Conservation (phyloP, 2,888 invertebrate genomes). For the Harpagoxenus sublaevis region DNA sequence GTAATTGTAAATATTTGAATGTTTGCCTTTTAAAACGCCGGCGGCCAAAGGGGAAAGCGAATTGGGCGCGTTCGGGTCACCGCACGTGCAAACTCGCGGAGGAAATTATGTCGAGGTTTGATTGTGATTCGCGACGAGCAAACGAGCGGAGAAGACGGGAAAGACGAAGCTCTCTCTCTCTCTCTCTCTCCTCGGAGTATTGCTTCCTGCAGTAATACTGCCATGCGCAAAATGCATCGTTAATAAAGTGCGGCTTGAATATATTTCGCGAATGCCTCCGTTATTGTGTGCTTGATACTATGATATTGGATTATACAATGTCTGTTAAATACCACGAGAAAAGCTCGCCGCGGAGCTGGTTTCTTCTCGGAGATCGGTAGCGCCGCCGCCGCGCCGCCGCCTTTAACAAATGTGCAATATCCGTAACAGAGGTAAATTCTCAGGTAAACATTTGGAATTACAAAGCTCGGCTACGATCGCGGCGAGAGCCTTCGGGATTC, state of each 20-base stretch:
- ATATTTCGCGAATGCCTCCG: not conserved
- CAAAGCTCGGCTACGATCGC: slow-evolving; percentile 35
- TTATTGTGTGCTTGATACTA: slow-evolving; percentile 6
- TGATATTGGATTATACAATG: slow-evolving; percentile 1
- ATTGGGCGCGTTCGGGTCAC: slow-evolving; percentile 69
- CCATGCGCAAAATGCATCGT: slow-evolving; percentile 4
- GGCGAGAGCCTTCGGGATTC: not conserved
- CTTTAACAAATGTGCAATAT: slow-evolving; percentile 34
- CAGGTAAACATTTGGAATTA: slow-evolving; percentile 26
- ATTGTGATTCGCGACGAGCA: slow-evolving; percentile 30
- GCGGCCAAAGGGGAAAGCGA: slow-evolving; percentile 58
- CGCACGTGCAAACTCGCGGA: slow-evolving; percentile 66
- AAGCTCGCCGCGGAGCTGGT: not conserved
- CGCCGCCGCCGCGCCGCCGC: not conserved
- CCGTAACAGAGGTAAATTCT: slow-evolving; percentile 23
- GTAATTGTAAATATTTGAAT: slow-evolving; percentile 67
- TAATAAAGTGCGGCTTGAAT: slow-evolving; percentile 26
- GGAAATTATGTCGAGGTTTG: slow-evolving; percentile 47
- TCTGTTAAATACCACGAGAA: slow-evolving; percentile 26
- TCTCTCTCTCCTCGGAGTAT: not conserved
- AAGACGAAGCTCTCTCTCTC: not conserved
- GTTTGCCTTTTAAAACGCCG: slow-evolving; percentile 53
- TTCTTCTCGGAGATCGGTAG: not conserved
- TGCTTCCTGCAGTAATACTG: not conserved
- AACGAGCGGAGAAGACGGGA: not conserved